phyloP scores from a whole-genome alignment of 2,888 invertebrate genomes.

The Pilophorus perplexus region DNA sequence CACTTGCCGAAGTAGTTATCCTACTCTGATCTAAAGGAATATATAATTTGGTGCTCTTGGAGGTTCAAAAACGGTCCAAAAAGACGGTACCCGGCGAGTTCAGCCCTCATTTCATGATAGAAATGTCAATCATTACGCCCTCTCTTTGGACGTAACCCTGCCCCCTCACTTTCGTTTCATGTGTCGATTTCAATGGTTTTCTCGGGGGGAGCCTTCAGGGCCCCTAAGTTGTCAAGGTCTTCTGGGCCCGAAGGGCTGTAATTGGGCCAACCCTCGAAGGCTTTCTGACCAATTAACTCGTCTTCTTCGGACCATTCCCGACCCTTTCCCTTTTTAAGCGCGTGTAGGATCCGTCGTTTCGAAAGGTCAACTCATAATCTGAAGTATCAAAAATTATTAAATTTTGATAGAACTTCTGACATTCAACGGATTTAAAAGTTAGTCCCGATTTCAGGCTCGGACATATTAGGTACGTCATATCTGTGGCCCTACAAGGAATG shows the following conservation, averaged over 20 bases:
- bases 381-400: constrained; percentile 16
- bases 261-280: constrained; percentile 13
- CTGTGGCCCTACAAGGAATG: no score
- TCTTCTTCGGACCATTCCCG: not conserved
- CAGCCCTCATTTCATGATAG: no score
- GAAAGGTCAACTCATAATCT: constrained; percentile 15
- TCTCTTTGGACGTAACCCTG: not conserved
- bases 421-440: no score
- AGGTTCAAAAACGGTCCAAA: no score
- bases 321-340: constrained; percentile 9
- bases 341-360: not conserved
- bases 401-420: constrained; percentile 8
- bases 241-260: not conserved
- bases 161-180: constrained; percentile 13
- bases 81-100: no score
- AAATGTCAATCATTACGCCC: constrained; percentile 12
- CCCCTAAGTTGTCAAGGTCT: not conserved
- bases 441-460: no score
- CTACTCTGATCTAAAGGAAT: no score
- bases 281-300: constrained; percentile 14
- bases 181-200: not conserved
- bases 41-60: no score
- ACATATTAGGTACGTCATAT: no score
- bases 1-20: no score
- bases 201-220: no score